Conservation (phyloP, 2,797 vertebrate species). For the Squalus acanthias region DNA sequence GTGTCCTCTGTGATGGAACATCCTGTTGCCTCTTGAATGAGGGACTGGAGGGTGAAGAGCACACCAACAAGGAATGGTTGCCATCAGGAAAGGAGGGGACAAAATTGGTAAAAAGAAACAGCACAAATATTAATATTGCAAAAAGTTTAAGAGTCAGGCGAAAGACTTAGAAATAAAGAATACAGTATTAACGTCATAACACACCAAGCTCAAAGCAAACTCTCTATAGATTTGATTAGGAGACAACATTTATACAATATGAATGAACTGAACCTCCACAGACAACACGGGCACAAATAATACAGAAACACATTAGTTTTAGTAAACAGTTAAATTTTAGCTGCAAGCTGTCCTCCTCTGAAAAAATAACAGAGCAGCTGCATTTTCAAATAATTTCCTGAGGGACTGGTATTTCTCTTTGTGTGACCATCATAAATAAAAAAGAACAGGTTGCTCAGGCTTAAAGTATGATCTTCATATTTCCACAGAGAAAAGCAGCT, state of each 20-base stretch:
- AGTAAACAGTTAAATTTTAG: slow-evolving; percentile 24
- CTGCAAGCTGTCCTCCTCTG: neutral
- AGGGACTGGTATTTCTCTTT: neutral
- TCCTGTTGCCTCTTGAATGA: neutral
- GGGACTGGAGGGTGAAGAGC: neutral
- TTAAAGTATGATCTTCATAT: neutral
- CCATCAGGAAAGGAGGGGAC: too few relatives aligned
- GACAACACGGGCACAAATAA: neutral
- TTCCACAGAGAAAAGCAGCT: slow-evolving; percentile 19
- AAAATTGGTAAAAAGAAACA: neutral
- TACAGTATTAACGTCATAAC: neutral
- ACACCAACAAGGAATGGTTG: neutral
- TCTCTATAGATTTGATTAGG: neutral
- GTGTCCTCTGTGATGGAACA: neutral
- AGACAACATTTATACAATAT: neutral
- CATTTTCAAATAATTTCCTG: slow-evolving; percentile 13
- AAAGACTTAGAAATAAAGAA: neutral
- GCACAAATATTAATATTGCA: neutral
- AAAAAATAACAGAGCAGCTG: neutral
- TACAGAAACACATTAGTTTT: neutral
- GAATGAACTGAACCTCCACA: neutral
- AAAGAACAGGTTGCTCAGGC: neutral
- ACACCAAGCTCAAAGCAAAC: neutral
- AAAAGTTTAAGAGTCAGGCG: neutral
- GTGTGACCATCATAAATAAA: slow-evolving; percentile 1